Evolutionary conservation across 2,113 vertebrate genomes (phyloP).

Genomic region (Myiagra hebetior): DNA sequence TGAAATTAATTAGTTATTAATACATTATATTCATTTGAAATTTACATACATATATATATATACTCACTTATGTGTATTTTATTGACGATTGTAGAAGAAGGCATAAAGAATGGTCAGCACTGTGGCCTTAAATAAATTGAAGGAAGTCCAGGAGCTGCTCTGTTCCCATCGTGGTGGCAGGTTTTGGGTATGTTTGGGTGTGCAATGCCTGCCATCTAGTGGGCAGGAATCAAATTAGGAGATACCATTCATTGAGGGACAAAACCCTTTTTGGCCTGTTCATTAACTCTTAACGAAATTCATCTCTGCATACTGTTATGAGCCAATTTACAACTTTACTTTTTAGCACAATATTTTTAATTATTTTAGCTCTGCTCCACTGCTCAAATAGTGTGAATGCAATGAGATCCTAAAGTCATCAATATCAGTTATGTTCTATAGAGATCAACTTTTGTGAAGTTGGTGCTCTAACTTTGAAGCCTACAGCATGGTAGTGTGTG

Average conservation of each 20-base stretch:
- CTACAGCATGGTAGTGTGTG: neutral
- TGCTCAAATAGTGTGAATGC: neutral
- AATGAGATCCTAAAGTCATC: neutral
- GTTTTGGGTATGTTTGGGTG: rapidly evolving
- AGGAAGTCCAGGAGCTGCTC: neutral
- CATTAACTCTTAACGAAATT: neutral
- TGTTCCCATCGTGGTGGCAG: rapidly evolving
- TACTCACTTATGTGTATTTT: neutral
- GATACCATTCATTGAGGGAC: neutral
- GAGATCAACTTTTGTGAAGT: neutral
- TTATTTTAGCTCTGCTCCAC: neutral
- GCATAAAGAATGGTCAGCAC: rapidly evolving
- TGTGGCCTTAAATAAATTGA: neutral
- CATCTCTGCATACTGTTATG: neutral
- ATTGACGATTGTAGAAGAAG: neutral
- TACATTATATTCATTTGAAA: neutral
- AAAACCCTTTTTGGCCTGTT: neutral
- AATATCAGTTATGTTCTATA: neutral
- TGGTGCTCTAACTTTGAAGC: neutral
- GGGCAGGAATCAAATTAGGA: neutral
- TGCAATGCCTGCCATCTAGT: neutral
- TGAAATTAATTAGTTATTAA: neutral
- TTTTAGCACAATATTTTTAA: neutral
- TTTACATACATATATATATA: neutral
- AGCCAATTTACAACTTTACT: neutral